Conservation (phyloP, 1,140 invertebrate species). For the Arctopsyche grandis region DNA sequence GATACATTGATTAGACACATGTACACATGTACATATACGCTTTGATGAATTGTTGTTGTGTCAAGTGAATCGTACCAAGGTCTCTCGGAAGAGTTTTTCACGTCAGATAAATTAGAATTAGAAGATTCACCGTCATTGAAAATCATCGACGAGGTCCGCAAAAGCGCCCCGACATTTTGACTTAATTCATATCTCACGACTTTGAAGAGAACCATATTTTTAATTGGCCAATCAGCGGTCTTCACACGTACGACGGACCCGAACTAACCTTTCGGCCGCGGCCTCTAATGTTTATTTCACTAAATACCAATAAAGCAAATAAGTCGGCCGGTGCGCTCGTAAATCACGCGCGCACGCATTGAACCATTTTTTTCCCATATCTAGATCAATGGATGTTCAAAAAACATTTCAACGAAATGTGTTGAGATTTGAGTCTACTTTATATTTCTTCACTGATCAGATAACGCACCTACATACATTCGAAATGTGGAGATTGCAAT, state of each 20-base stretch:
- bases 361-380: slow-evolving; percentile 10
- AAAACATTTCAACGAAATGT: neutral
- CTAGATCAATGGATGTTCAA: slow-evolving; percentile 1
- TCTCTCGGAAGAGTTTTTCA: neutral
- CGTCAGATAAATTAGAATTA: neutral
- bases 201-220: slow-evolving; percentile 49
- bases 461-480: too few species aligned
- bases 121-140: neutral
- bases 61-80: neutral
- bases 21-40: too few species aligned
- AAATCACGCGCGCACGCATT: slow-evolving; percentile 21
- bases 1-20: neutral
- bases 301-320: slow-evolving; percentile 31
- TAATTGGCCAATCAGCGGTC: slow-evolving; percentile 51
- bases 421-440: neutral
- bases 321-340: neutral
- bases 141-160: neutral
- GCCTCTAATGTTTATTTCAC: slow-evolving; percentile 30
- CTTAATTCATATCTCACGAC: slow-evolving; percentile 51
- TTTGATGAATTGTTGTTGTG: neutral
- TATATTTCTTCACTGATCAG: neutral
- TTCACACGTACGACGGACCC: slow-evolving; percentile 41
- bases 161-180: slow-evolving; percentile 42
- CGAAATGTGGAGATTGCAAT: too few species aligned
- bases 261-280: slow-evolving; percentile 23